Percentiles rank a stretch among this genome's conserved stretches.
Conservation (phyloP, 2,113 vertebrate species). For the Rhineura floridana region DNA sequence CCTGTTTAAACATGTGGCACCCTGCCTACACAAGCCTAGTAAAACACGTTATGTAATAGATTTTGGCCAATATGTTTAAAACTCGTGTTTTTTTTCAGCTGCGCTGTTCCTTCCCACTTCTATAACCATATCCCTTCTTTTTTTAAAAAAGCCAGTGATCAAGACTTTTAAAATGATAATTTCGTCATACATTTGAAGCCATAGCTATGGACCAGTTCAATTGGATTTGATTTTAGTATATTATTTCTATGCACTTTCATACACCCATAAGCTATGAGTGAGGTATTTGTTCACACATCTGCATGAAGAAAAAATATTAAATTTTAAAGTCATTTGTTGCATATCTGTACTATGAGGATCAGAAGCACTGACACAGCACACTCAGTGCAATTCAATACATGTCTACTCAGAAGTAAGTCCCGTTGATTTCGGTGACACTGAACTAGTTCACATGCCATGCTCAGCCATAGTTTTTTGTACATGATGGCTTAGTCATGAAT, state of each 20-base stretch:
- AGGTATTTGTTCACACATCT: neutral
- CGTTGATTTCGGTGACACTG: neutral
- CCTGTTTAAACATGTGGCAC: conserved; percentile 22
- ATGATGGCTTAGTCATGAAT: too few relatives aligned
- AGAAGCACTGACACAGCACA: neutral
- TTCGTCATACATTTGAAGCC: neutral
- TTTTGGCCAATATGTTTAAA: conserved; percentile 8
- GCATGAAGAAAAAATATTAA: neutral
- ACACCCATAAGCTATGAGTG: neutral
- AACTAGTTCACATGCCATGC: too few relatives aligned
- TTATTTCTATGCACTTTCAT: neutral
- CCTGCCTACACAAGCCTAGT: conserved; percentile 19
- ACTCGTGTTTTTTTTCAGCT: neutral
- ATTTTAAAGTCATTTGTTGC: neutral
- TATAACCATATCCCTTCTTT: neutral
- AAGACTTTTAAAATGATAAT: neutral
- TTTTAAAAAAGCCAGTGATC: neutral
- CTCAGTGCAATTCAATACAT: neutral
- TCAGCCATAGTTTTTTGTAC: too few relatives aligned
- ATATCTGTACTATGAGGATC: neutral
- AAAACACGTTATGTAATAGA: conserved; percentile 8
- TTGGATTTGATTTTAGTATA: neutral
- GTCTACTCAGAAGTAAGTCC: neutral
- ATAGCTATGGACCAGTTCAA: neutral
- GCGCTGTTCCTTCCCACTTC: neutral